Evolutionary conservation across 1,140 invertebrate species (phyloP), one percentile per base, ranked within the genome.

Genomic region (Oscheius sp.): DNA sequence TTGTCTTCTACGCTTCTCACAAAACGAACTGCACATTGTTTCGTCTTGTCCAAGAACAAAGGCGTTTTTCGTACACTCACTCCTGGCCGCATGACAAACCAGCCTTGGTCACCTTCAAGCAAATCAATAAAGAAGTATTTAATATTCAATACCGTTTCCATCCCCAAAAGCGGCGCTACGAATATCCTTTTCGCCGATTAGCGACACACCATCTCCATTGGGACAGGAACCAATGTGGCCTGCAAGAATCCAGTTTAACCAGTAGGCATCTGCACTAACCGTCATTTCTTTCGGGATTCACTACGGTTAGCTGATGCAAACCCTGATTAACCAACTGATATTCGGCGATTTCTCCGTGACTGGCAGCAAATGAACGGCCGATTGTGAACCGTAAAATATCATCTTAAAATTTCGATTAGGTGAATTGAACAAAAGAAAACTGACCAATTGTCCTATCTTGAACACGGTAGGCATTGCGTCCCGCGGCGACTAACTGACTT

Each of bases 371-470:
- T 23, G 49, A 13, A 20, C 28, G 15, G 7, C 49, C 49, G 7
- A 55, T 7, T 55, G 49, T 20, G 28, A 55, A 13, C 4, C 23
- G 49, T 15, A 55, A 23, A 26, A 55, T 15, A 13, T 34, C 61
- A 23, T 63, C 61, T 63, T 3, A 64, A 3, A 68, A 62, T 13
- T 62, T 31, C 36, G 3, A 10, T 34, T 23, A 3, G 20, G 4
- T 3, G 10, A 13, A 15, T 29, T 10, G 26, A 45, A 45, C 10
- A 66, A 66, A 13, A 7, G 46, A 20, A n/a, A 35, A 62, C 66
- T 29, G 13, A 68, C 66, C 34, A 31, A 68, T 68, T 2, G 66
- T 59, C 15, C 35, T 36, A 4, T 38, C 66, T 28, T 55, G 58
- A 28, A 63, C 62, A 18, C 13, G 10, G 15, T 31, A 26, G 15